Evolutionary conservation across 2,113 vertebrate species (phyloP), one percentile per base, ranked within the genome.

Genomic region (Sciurus niger): DNA sequence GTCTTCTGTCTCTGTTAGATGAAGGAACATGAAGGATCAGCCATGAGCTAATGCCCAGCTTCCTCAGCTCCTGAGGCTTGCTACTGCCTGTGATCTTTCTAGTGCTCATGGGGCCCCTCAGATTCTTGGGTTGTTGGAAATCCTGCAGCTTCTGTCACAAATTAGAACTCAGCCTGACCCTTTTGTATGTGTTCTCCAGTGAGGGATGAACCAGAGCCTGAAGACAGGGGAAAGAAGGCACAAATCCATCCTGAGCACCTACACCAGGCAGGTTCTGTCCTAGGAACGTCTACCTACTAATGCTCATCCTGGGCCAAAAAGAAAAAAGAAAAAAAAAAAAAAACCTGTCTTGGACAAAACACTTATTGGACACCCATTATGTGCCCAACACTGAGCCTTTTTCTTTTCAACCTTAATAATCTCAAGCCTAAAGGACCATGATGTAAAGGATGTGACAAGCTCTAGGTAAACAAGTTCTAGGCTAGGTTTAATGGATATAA

Each of bases 81-180:
- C 76, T n/a, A 6, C 22, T 58, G 28, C 34, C 43, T 74, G 89
- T 84, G 76, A 53, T 14, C 22, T 53, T 48, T 24, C 92, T 0
- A 24, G 58, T 4, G 12, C 24, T 4, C 60, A 0, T 0, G 1
- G 20, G 34, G 22, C 43, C 67, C 12, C 72, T 28, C n/a, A 40
- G 90, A 72, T 9, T 74, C 51, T 43, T 4, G 12, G 40, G 25
- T 12, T 16, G 7, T 6, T 17, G 58, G n/a, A 22, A 18, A n/a
- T 2, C 6, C 24, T 37, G 22, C 14, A 30, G 8, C 16, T 32
- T 24, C 53, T 32, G 10, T 28, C 2, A 2, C 32, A n/a, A 12
- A 37, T 24, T 1, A 1, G 67, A 89, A 76, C 60, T 70, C 40
- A 73, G 34, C 68, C 73, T 8, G 11, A 43, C 4, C 11, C 76